Percentiles rank a stretch among this genome's conserved stretches.
Conservation (phyloP, 2,797 vertebrate genomes). For the Synaphobranchus kaupii region DNA sequence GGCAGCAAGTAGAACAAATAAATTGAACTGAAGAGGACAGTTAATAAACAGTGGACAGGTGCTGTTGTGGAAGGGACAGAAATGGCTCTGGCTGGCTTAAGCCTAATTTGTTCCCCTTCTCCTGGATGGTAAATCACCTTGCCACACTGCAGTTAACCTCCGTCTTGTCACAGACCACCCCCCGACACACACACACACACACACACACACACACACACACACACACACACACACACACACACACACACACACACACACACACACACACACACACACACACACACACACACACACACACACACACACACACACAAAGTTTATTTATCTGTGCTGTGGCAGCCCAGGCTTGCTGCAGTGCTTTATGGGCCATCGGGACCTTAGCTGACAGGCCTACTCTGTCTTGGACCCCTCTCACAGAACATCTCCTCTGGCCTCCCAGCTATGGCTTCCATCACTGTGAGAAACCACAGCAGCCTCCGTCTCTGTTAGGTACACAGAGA, state of each 20-base stretch:
- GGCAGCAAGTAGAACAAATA: conserved; percentile 14
- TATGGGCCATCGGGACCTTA: background rate
- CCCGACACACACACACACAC: background rate
- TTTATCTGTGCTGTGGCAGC: background rate
- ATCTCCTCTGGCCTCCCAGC: background rate
- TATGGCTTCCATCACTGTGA: background rate
- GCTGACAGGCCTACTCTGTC: conserved; percentile 7
- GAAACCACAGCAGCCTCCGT: background rate
- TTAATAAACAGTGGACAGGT: conserved; percentile 21
- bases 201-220: no score
- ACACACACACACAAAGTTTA: background rate
- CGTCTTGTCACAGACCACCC: no score
- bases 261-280: no score
- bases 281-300: no score
- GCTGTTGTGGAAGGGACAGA: background rate
- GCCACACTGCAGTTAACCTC: background rate
- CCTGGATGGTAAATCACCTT: background rate
- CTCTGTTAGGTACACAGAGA: conserved; percentile 13
- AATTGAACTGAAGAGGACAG: conserved; percentile 8
- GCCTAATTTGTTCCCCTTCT: conserved; percentile 14
- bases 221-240: no score
- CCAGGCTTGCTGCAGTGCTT: conserved; percentile 6
- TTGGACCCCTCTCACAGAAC: background rate
- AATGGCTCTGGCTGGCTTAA: background rate
- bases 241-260: no score